Base-by-base conservation (phyloP, 2,797 vertebrate species). In the Periparus ater region DNA sequence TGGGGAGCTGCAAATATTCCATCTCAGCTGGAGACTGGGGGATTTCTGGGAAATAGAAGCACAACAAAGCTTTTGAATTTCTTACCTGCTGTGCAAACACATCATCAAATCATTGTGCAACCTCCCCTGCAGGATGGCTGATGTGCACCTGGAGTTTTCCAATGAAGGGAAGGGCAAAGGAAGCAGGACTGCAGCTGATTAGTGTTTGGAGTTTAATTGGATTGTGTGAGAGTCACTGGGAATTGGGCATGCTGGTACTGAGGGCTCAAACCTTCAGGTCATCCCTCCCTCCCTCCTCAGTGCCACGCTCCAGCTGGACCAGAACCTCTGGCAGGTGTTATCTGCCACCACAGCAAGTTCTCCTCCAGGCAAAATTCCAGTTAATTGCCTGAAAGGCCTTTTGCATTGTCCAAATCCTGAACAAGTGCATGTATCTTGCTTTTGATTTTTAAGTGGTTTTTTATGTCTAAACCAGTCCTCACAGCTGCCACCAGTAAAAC, bases 11-110 rank as follows among this genome's bases (percentile, higher is more conserved):
- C 61, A 80, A 38, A 74, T 73, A 16, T 2, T 10, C 74, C n/a
- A 58, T 55, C 80, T 73, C 53, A 20, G 54, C 47, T 79, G 63
- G 80, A 78, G 60, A 25, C 85, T 88, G 62, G n/a, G 57, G 60
- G 40, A 40, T 32, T 81, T 91, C 92, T 91, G 74, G 55, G 53
- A 95, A 88, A 88, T 18, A 70, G 82, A 90, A 94, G 48, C 77
- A 87, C 60, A 75, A 58, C 18, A 62, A 50, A 91, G 91, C 63
- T 78, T 85, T 5, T 50, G 66, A 74, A 61, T 61, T 78, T 71
- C 36, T 62, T 53, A 36, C 76, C 62, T 78, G 65, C 77, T 81
- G 71, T 48, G 60, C 89, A 78, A 78, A 58, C 83, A 42, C 51
- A 73, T 32, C 66, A 67, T 51, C n/a, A 58, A 72, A 11, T 20